phyloP scores from a whole-genome alignment of 1,140 invertebrate genomes.

The Parasteatoda tepidariorum region DNA sequence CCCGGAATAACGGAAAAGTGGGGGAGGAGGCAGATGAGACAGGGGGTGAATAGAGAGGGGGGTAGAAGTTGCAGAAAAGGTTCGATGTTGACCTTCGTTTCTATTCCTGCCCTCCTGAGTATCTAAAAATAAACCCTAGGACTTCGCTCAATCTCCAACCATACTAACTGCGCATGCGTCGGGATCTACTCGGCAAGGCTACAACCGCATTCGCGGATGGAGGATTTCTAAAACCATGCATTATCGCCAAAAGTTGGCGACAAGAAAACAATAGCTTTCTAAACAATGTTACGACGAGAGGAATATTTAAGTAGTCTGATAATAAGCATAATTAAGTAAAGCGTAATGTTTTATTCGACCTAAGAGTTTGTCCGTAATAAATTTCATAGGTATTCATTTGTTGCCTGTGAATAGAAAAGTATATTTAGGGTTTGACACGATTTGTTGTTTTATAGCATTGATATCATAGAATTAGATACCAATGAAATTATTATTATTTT shows the following conservation, averaged over 20 bases:
- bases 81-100: conserved; percentile 61
- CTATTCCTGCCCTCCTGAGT: conserved; percentile 58
- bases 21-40: background rate
- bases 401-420: too few relatives aligned
- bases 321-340: too few relatives aligned
- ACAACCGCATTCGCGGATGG: conserved; percentile 38
- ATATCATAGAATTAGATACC: too few relatives aligned
- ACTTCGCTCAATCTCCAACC: conserved; percentile 57
- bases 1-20: background rate
- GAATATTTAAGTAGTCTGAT: too few relatives aligned
- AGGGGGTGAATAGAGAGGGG: background rate
- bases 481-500: too few relatives aligned
- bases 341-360: too few relatives aligned
- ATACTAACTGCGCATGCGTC: conserved; percentile 6
- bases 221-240: background rate
- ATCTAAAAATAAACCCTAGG: conserved; percentile 57
- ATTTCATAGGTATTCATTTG: too few relatives aligned
- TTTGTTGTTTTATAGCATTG: too few relatives aligned
- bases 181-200: conserved; percentile 9
- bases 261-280: too few relatives aligned
- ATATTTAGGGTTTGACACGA: too few relatives aligned
- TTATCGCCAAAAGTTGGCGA: background rate
- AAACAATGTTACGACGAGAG: too few relatives aligned
- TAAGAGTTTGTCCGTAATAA: too few relatives aligned
- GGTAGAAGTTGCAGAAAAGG: conserved; percentile 60